Evolutionary conservation across 2,113 vertebrate species (phyloP), one percentile per base, ranked within the genome.

Genomic region (Zosterops japonicus): DNA sequence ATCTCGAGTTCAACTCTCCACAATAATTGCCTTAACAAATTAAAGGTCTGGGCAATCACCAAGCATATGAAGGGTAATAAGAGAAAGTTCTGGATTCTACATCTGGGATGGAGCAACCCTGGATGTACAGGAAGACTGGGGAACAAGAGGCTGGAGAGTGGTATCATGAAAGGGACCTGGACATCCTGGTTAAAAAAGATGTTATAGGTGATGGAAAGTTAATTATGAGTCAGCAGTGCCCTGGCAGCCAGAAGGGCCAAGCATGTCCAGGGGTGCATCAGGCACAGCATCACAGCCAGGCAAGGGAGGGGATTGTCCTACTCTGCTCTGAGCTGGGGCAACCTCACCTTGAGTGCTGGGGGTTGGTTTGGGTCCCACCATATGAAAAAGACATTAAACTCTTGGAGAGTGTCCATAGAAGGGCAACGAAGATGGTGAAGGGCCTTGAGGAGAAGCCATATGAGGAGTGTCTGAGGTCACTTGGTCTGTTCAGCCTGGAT

Each of bases 271-370:
- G 19, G 18, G 23, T 0, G 4, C 31, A 81, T 23, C 27, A 33
- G 27, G 19, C 10, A 17, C 33, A 52, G 44, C 31, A 72, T 28
- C 0, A 0, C 50, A 65, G 22, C 19, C 0, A 0, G 23, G 46
- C 1, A 11, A 67, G 39, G 60, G 33, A 52, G 10, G 12, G 6
- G 39, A 46, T 52, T n/a, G 15, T 67, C 39, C 36, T 0, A 0
- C 46, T 74, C 52, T 67, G 15, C 39, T 67, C 52, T 46, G 28
- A 2, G 0, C 12, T 67, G 36, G 12, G 2, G 11, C 0, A 0
- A 23, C 28, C 46, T 52, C 52, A 29, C 33, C 53, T 44, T 0
- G 0, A 4, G 23, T 24, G 1, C 12, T 52, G 27, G 2, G 31
- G 1, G 12, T 2, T 33, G 11, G 0, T 81, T 16, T 36, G 27